These are phyloP conservation scores for Hirtodrosophila duncani DNA, from an alignment of 2,888 invertebrate genomes.

Conservation along the genomic window DNA sequence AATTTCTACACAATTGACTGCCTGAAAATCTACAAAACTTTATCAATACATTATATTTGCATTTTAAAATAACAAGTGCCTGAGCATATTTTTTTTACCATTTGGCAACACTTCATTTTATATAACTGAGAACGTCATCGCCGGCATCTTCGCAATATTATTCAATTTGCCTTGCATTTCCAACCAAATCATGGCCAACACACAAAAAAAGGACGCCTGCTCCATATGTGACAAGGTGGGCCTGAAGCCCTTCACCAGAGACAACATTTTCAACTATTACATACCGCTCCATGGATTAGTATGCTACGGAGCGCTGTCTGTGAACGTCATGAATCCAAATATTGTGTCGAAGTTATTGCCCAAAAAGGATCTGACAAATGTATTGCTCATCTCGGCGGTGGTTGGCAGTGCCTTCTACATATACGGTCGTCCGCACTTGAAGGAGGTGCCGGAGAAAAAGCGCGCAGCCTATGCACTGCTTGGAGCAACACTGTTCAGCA, in stretches of 20 bases:
- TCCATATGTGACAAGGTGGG: constrained; percentile 75
- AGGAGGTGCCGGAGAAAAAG: constrained; percentile 81
- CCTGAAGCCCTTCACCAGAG: constrained; percentile 84
- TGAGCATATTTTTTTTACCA: neutral
- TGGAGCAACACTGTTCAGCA: constrained; percentile 89
- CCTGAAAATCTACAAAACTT: too few relatives aligned
- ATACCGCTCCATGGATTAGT: constrained; percentile 85
- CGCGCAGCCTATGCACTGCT: constrained; percentile 83
- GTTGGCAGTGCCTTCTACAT: constrained; percentile 91
- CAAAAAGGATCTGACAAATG: constrained; percentile 86
- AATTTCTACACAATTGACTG: too few relatives aligned
- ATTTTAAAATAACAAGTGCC: neutral
- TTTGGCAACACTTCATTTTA: constrained; percentile 54
- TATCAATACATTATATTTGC: too few relatives aligned
- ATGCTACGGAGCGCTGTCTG: constrained; percentile 87
- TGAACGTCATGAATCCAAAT: constrained; percentile 91
- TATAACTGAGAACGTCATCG: constrained; percentile 45
- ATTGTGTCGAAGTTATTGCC: constrained; percentile 83
- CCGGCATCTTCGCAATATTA: constrained; percentile 15
- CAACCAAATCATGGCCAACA: constrained; percentile 55
- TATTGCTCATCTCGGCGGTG: constrained; percentile 88
- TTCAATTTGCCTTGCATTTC: too few relatives aligned
- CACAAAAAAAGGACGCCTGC: constrained; percentile 59
- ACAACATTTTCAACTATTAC: constrained; percentile 87
- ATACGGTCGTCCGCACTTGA: constrained; percentile 88